A percentile compares a stretch with the other conserved stretches of the same genome.
Conservation (phyloP, 37 sponge, comb jelly and placozoan species). For the Beroe forskalii region DNA sequence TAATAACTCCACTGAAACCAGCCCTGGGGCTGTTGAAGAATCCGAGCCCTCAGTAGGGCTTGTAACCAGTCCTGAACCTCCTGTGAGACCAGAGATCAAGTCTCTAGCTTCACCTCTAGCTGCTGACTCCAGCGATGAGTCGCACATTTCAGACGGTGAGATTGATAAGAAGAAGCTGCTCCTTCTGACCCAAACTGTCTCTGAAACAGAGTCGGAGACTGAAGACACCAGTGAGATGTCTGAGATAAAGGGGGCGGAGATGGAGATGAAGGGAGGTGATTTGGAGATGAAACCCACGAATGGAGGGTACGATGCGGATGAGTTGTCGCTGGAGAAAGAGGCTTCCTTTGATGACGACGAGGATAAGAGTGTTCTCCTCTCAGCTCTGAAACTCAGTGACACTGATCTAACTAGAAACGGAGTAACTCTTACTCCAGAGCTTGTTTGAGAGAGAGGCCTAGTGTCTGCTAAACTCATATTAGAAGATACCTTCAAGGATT, state of each 20-base stretch:
- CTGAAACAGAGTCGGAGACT: not conserved
- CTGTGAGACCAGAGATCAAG: too few species aligned
- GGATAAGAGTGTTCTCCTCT: not conserved
- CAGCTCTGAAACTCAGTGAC: not conserved
- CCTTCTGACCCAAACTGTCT: not conserved
- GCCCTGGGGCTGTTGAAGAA: not conserved
- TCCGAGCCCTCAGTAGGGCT: too few species aligned
- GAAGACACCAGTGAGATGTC: not conserved
- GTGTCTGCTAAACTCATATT: too few species aligned
- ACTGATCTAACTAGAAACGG: not conserved
- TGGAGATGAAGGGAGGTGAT: too few species aligned
- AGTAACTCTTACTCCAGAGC: not conserved
- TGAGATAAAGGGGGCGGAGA: not conserved
- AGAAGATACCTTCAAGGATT: too few species aligned
- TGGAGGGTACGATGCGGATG: too few species aligned
- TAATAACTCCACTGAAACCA: not conserved
- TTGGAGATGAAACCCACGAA: not conserved
- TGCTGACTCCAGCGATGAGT: not conserved
- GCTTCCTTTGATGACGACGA: too few species aligned
- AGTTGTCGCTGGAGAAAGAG: too few species aligned
- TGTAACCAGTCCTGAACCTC: too few species aligned
- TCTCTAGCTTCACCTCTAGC: too few species aligned
- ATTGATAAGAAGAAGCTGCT: not conserved
- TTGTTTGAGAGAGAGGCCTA: not conserved
- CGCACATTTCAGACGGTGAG: constrained; percentile 2